A percentile compares a stretch with the other conserved stretches of the same genome.
Conservation (phyloP, 1,140 invertebrate genomes). For the Drosophila pachea region DNA sequence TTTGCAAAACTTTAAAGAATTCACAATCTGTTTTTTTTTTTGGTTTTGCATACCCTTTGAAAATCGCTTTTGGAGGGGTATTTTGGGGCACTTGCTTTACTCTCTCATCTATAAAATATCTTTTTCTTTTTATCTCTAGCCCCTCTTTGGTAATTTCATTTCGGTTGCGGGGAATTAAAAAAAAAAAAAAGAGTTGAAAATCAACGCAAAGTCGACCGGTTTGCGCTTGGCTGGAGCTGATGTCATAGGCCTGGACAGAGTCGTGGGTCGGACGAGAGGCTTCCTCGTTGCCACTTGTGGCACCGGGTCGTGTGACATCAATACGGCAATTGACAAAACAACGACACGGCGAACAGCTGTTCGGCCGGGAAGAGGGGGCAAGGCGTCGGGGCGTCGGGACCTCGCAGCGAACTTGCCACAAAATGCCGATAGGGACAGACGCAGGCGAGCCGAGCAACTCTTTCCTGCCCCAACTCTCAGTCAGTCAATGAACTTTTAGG, state of each 20-base stretch:
- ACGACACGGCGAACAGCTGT: conserved; percentile 54
- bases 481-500: conserved; percentile 73
- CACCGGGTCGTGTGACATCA: conserved; percentile 53
- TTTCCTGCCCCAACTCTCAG: conserved; percentile 34
- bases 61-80: no score
- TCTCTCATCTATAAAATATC: neutral
- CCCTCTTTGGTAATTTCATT: conserved; percentile 45
- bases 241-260: conserved; percentile 53
- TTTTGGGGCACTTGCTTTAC: neutral
- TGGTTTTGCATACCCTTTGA: neutral
- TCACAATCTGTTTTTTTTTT: conserved; percentile 8
- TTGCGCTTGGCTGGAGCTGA: conserved; percentile 62
- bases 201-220: conserved; percentile 58
- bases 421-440: conserved; percentile 58
- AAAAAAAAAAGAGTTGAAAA: conserved; percentile 57
- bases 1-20: conserved; percentile 22
- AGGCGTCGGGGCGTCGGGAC: neutral
- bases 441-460: conserved; percentile 12
- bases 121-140: conserved; percentile 22
- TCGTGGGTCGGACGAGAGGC: conserved; percentile 23
- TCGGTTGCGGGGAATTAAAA: conserved; percentile 8
- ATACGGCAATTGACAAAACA: conserved; percentile 71
- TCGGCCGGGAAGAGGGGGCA: neutral
- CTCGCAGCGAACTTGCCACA: conserved; percentile 7
- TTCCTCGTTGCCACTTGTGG: conserved; percentile 47